Conservation (phyloP, 2,888 invertebrate species). For the Serripes groenlandicus region DNA sequence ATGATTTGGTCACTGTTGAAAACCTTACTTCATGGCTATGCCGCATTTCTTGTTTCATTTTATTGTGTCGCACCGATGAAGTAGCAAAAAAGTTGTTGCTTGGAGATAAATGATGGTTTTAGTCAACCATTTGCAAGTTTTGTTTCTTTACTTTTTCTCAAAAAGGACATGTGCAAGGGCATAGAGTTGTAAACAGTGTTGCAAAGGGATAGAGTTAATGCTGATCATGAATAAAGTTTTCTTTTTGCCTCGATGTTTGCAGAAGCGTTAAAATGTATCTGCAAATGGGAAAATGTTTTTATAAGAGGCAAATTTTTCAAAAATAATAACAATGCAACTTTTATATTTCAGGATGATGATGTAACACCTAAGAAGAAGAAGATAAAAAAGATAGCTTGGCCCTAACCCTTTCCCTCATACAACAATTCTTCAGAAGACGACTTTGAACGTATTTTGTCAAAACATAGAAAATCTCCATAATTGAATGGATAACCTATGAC, state of each 20-base stretch:
- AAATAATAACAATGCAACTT: background rate
- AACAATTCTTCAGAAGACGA: too few relatives aligned
- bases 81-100: background rate
- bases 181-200: background rate
- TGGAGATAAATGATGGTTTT: background rate
- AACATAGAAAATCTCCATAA: too few relatives aligned
- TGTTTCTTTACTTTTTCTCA: background rate
- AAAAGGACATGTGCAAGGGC: background rate
- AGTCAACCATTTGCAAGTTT: background rate
- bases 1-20: background rate
- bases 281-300: too few relatives aligned
- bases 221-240: background rate
- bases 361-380: conserved; percentile 25
- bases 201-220: background rate
- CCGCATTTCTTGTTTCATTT: background rate
- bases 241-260: background rate
- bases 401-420: too few relatives aligned
- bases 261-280: background rate
- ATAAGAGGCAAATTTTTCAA: background rate
- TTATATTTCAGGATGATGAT: conserved; percentile 2
- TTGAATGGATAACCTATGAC: too few relatives aligned
- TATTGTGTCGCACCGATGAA: background rate
- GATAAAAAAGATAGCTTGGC: conserved; percentile 26
- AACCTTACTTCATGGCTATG: background rate
- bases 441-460: too few relatives aligned